A percentile compares a stretch with the other conserved stretches of the same genome.
phyloP scores from a whole-genome alignment of 1,140 invertebrate genomes.

The Phenacoccus solenopsis region DNA sequence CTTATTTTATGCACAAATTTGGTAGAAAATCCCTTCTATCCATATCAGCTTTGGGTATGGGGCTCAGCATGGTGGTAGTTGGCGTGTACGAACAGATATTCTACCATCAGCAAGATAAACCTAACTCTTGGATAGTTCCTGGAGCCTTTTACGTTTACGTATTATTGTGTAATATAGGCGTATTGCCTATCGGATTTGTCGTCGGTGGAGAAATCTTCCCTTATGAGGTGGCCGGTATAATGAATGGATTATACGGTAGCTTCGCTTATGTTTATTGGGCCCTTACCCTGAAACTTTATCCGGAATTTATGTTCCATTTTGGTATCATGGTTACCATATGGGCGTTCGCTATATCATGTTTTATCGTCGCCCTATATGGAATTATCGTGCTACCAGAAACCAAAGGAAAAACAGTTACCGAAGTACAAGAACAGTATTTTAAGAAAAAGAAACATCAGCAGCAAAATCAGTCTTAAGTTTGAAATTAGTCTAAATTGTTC shows the following conservation, averaged over 20 bases:
- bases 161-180: constrained; percentile 32
- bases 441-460: too few species aligned
- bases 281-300: background rate
- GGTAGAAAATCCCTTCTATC: background rate
- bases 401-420: constrained; percentile 54
- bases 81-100: background rate
- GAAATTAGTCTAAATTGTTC: too few species aligned
- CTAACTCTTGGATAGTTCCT: background rate
- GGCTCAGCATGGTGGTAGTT: background rate
- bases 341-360: background rate
- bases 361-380: constrained; percentile 40
- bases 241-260: constrained; percentile 35
- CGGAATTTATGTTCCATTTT: background rate
- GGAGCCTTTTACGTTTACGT: constrained; percentile 30
- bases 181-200: constrained; percentile 34
- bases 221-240: constrained; percentile 39
- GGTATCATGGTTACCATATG: background rate
- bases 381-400: constrained; percentile 62
- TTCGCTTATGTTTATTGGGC: background rate
- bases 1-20: background rate
- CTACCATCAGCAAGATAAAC: background rate
- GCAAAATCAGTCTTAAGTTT: too few species aligned
- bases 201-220: constrained; percentile 34
- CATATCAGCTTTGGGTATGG: constrained; percentile 16
- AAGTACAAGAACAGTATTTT: constrained; percentile 43